A percentile compares a stretch with the other conserved stretches of the same genome.
phyloP scores from a whole-genome alignment of 2,113 vertebrate species.

The Mystacornis crossleyi region DNA sequence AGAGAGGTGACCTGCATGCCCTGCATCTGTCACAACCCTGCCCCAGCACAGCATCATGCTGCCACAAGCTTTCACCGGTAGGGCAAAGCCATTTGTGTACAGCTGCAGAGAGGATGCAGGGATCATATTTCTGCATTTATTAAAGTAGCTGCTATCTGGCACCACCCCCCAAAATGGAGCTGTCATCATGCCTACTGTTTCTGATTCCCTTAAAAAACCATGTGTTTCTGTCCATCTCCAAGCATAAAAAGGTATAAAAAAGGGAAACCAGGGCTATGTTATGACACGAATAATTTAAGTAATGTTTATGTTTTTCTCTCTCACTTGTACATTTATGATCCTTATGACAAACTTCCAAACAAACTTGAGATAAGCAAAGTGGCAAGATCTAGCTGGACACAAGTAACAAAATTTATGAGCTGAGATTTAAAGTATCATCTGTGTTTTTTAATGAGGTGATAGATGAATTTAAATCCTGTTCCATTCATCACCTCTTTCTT shows the following conservation, averaged over 20 bases:
- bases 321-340: background rate
- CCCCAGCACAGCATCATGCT: fast-evolving
- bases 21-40: background rate
- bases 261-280: background rate
- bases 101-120: background rate
- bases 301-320: background rate
- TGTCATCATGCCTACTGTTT: background rate
- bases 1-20: background rate
- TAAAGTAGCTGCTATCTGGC: background rate
- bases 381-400: background rate
- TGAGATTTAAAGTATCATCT: background rate
- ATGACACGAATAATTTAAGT: background rate
- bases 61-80: background rate
- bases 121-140: background rate
- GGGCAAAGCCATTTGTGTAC: background rate
- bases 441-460: background rate
- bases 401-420: background rate
- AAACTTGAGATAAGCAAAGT: background rate
- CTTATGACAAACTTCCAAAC: background rate
- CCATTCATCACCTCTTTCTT: background rate
- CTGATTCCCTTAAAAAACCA: background rate
- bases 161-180: background rate
- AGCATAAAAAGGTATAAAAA: background rate
- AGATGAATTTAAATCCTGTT: background rate
- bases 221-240: background rate